Evolutionary conservation across 2,797 vertebrate genomes (phyloP), one percentile per base, ranked within the genome.

Genomic region (Notamacropus eugenii): DNA sequence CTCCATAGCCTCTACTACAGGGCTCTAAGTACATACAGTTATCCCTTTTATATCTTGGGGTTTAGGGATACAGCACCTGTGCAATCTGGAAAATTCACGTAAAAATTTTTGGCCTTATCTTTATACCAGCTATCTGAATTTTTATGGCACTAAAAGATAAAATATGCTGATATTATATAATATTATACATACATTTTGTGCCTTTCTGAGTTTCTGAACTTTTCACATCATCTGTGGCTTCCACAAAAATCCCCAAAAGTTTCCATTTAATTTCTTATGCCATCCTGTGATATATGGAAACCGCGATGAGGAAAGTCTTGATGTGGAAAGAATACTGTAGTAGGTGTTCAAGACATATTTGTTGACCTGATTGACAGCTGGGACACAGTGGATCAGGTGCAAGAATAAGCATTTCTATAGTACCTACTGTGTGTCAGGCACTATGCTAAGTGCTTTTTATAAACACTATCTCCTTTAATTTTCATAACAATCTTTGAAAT

Each of bases 401-500:
- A 34, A n/a, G 59, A 40, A 40, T 74, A 40, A 74, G n/a, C 28
- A 14, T 50, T 92, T 55, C 67, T 74, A 31, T 57, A 34, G 59
- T 93, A 55, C 31, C 92, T 59, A 34, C 58, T n/a, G 34, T 3
- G 2, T 0, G 46, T 40, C 55, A 92, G 92, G 93, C 50, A 59
- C 9, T 40, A 29, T 11, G 54, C 90, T 57, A 28, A 0, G 55
- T 62, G 40, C 96, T 91, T 16, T 59, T 55, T 34, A 16, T 24
- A 1, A 8, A 34, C 46, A 29, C 54, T 54, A 34, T 40, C 57
- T 95, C 92, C 28, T 34, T 90, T 54, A 34, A 91, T 74, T 24
- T 22, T 95, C 93, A 87, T 92, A 46, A 93, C 55, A 96, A 2
- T 90, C 50, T 54, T 90, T n/a, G 28, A 92, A 87, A 62, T 27